phyloP scores from a whole-genome alignment of 1,140 invertebrate genomes.

The Carposina sasakii region DNA sequence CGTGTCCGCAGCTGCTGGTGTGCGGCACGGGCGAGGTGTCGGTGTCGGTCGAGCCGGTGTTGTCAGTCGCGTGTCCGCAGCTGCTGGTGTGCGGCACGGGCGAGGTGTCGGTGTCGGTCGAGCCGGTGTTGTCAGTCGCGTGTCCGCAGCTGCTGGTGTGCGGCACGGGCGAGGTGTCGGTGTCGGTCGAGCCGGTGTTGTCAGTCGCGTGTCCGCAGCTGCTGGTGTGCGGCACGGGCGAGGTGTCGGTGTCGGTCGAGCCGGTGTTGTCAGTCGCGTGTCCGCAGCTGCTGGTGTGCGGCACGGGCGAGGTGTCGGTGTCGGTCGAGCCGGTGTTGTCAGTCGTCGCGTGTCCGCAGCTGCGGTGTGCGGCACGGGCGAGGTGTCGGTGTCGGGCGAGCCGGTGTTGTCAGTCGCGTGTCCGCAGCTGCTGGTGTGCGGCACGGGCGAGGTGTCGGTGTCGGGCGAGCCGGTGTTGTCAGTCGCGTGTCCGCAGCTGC shows the following conservation, averaged over 20 bases:
- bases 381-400: too few species aligned
- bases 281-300: constrained; percentile 87
- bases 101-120: constrained; percentile 93
- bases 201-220: constrained; percentile 86
- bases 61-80: constrained; percentile 85
- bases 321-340: constrained; percentile 91
- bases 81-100: constrained; percentile 92
- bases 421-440: constrained; percentile 88
- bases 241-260: constrained; percentile 93
- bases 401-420: too few species aligned
- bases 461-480: constrained; percentile 91
- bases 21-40: constrained; percentile 96
- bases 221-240: constrained; percentile 93
- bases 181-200: too few species aligned
- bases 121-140: too few species aligned
- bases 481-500: constrained; percentile 84
- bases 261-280: too few species aligned
- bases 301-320: constrained; percentile 93
- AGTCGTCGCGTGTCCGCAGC: too few species aligned
- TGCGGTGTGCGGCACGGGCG: too few species aligned
- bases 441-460: constrained; percentile 93
- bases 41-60: too few species aligned
- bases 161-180: constrained; percentile 94
- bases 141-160: constrained; percentile 88
- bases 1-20: constrained; percentile 85